phyloP scores from a whole-genome alignment of 2,113 vertebrate species.

The Ptyas mucosa region DNA sequence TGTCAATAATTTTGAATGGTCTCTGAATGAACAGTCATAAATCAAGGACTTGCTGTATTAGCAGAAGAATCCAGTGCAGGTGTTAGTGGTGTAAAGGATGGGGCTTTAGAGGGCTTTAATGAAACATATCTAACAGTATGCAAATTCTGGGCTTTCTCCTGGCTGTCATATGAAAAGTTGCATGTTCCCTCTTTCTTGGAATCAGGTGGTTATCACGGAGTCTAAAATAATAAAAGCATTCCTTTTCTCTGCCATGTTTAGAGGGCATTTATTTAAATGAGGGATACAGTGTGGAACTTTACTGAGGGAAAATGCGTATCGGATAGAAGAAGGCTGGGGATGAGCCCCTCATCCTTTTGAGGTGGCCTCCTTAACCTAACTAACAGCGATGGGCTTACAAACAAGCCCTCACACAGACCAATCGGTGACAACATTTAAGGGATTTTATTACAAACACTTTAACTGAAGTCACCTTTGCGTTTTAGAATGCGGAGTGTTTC shows the following conservation, averaged over 20 bases:
- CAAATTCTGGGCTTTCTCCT: background rate
- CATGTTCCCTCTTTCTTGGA: background rate
- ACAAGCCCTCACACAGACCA: background rate
- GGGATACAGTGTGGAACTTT: background rate
- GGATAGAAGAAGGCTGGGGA: background rate
- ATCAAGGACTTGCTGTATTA: background rate
- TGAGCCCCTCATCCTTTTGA: background rate
- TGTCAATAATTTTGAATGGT: background rate
- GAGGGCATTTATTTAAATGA: background rate
- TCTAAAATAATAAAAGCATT: background rate
- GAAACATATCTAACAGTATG: background rate
- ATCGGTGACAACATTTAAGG: background rate
- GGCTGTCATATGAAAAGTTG: background rate
- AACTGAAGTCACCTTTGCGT: background rate
- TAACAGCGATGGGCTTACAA: background rate
- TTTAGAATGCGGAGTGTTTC: background rate
- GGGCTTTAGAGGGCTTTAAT: background rate
- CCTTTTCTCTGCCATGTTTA: background rate
- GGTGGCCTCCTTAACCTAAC: background rate
- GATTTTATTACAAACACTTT: background rate
- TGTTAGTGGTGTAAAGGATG: background rate
- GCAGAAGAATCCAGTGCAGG: background rate
- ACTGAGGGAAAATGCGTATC: background rate
- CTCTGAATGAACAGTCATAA: background rate
- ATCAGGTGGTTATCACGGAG: background rate